Base-by-base conservation (phyloP, 1,140 invertebrate genomes). In the Bombus fervidus region DNA sequence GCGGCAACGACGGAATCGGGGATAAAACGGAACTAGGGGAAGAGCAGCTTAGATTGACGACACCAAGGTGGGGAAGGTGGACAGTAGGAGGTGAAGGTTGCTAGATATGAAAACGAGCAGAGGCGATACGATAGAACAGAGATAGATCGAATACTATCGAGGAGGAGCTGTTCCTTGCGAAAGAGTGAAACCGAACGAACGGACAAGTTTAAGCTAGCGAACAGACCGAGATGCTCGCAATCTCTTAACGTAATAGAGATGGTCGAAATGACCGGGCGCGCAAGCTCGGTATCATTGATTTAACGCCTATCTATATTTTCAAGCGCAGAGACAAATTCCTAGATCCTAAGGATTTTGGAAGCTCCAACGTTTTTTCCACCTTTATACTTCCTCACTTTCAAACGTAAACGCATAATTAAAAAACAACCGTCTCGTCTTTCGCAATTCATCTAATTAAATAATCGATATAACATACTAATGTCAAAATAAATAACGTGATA, bases 211-310 rank as follows among this genome's bases (percentile, higher is more conserved):
- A 43, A 34, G 59, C 72, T 83, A 39, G 71, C 73, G 39, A 64
- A 18, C 72, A 80, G 71, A 62, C 10, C 57, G 86, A 83, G 89
- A 86, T 68, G 43, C 81, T 89, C 90, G 77, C 89, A 88, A 91
- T 72, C 80, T 87, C 76, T 80, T 71, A 80, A 64, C 71, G 68
- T 86, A 84, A 81, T 72, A 87, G 80, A 89, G 86, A 88, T 31
- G 43, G 71, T 84, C 79, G 86, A 87, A 86, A 90, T 80, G 31
- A 15, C 31, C 90, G 64, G 85, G 37, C 28, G 93, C 94, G 94
- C 94, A 95, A 92, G 92, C 94, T 85, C 94, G 87, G 90, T 91
- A 94, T 95, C 94, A 95, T 95, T 95, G 94, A 95, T 95, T 94
- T 94, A 94, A 94, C 92, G 83, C 86, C 87, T 82, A 86, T 92